Base-by-base conservation (phyloP, 2,113 vertebrate species). In the Phyllopteryx taeniolatus region DNA sequence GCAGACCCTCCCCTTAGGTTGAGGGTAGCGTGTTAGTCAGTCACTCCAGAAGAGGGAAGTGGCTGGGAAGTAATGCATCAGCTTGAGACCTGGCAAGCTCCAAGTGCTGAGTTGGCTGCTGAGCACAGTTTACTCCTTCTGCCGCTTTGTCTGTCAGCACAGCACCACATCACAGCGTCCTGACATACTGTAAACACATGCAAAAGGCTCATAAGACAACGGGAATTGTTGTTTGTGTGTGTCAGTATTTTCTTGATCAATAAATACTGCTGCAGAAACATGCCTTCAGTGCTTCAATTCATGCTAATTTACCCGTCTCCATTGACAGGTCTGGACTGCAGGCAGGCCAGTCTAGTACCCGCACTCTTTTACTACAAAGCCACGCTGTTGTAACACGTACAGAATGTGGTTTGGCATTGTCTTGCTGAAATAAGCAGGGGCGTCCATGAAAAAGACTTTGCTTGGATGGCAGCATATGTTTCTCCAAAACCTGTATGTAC, bases 61-160 rank as follows among this genome's bases (percentile, higher is more conserved):
- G 60, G 44, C 63, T 20, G 35, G 67, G 67, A 87, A 78, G 75
- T 53, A 70, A 65, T 78, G 77, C 79, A 74, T 78, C 82, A 74
- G 46, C 62, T 19, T 17, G 31, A 61, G 47, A n/a, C 60, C 33
- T 8, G 13, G 27, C 62, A 42, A 56, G 22, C 68, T 77, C 31
- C 60, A 63, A 81, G 67, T 73, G 87, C 87, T 84, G 86, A 89
- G 83, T 89, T 82, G 87, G 84, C 84, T 71, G 67, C 77, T 67
- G 66, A 20, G 75, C 35, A 31, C 74, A 42, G 71, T 62, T 67
- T 71, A 64, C 80, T 74, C 65, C 70, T 69, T 75, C 75, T 75
- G 78, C 72, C 44, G n/a, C 51, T 73, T 72, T 63, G 74, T 73
- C 85, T 78, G 81, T 86, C 87, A 85, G 67, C 82, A 76, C 72